These are phyloP conservation scores for Anthophora plumipes DNA, from an alignment of 2,888 invertebrate species.

Conservation along the genomic window DNA sequence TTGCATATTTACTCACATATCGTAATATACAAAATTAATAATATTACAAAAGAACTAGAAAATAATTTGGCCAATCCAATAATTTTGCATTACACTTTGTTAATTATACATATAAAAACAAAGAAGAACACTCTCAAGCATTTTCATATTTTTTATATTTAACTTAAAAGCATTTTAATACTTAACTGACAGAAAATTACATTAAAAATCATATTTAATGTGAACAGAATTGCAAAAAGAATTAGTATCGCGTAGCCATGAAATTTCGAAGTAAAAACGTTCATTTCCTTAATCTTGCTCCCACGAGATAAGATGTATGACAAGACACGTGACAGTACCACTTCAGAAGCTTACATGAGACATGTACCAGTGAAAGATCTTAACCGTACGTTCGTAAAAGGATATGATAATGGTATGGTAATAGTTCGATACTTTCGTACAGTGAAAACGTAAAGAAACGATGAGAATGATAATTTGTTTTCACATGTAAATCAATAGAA, in stretches of 20 bases:
- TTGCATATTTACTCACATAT: too few species aligned
- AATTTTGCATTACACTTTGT: too few species aligned
- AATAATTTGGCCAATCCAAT: too few species aligned
- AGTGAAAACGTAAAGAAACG: too few species aligned
- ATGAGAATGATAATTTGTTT: too few species aligned
- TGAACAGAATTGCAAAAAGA: conserved; percentile 6
- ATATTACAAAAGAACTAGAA: too few species aligned
- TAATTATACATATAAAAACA: neutral
- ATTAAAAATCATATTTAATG: conserved; percentile 19
- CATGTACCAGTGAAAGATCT: neutral
- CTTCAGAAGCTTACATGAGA: neutral
- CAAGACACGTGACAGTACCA: neutral
- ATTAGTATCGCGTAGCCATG: conserved; percentile 11
- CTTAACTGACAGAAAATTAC: conserved; percentile 3
- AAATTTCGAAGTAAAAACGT: neutral
- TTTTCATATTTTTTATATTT: too few species aligned
- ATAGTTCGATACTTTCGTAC: too few species aligned
- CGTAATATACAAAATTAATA: too few species aligned
- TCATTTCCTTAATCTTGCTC: neutral
- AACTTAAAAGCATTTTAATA: too few species aligned
- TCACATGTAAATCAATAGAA: too few species aligned
- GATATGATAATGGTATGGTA: neutral
- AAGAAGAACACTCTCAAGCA: too few species aligned
- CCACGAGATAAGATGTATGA: neutral
- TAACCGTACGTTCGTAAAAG: neutral